phyloP scores from a whole-genome alignment of 2,888 invertebrate genomes.

The Choreutis nemorana region DNA sequence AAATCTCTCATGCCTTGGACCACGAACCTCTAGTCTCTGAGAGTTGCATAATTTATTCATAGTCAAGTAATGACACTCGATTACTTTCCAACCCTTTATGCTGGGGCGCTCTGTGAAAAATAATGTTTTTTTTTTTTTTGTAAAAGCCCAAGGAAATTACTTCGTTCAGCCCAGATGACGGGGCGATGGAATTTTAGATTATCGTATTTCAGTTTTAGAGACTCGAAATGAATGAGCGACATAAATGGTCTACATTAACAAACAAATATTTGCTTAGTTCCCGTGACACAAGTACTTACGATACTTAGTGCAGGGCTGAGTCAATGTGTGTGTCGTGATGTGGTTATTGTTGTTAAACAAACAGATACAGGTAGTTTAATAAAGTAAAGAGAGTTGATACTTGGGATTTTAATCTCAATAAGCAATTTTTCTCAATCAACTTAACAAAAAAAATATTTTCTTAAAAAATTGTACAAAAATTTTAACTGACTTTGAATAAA shows the following conservation, averaged over 20 bases:
- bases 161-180: slow-evolving; percentile 26
- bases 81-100: slow-evolving; percentile 60
- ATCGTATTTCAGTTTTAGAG: no score
- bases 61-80: slow-evolving; percentile 65
- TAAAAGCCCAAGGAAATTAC: slow-evolving; percentile 42
- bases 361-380: no score
- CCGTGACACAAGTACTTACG: no score
- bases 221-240: slow-evolving; percentile 7
- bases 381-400: no score
- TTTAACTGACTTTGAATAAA: no score
- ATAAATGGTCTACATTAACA: neutral
- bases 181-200: slow-evolving; percentile 4
- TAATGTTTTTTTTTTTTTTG: slow-evolving; percentile 40
- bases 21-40: slow-evolving; percentile 25
- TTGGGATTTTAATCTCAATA: no score
- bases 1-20: slow-evolving; percentile 16
- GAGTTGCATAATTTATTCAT: slow-evolving; percentile 61
- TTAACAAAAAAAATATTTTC: no score
- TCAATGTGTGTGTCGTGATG: slow-evolving; percentile 3
- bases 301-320: no score
- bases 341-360: no score
- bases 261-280: neutral
- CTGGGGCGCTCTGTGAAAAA: slow-evolving; percentile 38
- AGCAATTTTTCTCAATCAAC: no score
- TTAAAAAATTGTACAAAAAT: no score